Evolutionary conservation across 2,888 invertebrate species (phyloP).

Genomic region (Hybos culiciformis): DNA sequence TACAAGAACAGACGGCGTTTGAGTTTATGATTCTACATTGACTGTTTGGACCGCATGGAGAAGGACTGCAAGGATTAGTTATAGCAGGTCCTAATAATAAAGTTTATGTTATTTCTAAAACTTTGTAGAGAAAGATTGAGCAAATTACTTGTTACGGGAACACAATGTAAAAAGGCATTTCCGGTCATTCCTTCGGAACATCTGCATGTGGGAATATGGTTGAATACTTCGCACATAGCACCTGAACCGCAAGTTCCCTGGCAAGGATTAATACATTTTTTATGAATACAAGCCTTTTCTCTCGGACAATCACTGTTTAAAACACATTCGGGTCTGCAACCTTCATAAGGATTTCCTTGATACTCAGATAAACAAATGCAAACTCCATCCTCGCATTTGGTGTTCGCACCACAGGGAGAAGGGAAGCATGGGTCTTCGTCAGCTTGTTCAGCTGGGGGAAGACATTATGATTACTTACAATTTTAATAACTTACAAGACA

Average conservation of each 20-base stretch:
- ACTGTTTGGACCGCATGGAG: slow-evolving; percentile 73
- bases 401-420: slow-evolving; percentile 56
- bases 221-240: slow-evolving; percentile 57
- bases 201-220: slow-evolving; percentile 57
- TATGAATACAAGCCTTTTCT: slow-evolving; percentile 49
- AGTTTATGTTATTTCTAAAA: not conserved
- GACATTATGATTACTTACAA: slow-evolving; percentile 56
- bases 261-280: slow-evolving; percentile 58
- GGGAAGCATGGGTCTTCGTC: slow-evolving; percentile 54
- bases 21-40: slow-evolving; percentile 58
- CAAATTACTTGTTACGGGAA: slow-evolving; percentile 30
- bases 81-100: slow-evolving; percentile 22
- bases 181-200: slow-evolving; percentile 55
- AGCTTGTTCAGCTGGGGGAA: slow-evolving; percentile 34
- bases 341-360: slow-evolving; percentile 48
- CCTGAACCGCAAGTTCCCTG: slow-evolving; percentile 54
- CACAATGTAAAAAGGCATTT: slow-evolving; percentile 52
- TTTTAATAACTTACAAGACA: slow-evolving; percentile 57
- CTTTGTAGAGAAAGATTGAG: too few relatives aligned
- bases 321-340: slow-evolving; percentile 58
- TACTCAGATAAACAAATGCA: slow-evolving; percentile 54
- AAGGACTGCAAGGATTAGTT: slow-evolving; percentile 47
- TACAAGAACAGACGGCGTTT: slow-evolving; percentile 58
- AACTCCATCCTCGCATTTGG: slow-evolving; percentile 51
- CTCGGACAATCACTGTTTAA: slow-evolving; percentile 50